Evolutionary conservation across 2,888 invertebrate species (phyloP).

Genomic region (Amphipoea lucens): DNA sequence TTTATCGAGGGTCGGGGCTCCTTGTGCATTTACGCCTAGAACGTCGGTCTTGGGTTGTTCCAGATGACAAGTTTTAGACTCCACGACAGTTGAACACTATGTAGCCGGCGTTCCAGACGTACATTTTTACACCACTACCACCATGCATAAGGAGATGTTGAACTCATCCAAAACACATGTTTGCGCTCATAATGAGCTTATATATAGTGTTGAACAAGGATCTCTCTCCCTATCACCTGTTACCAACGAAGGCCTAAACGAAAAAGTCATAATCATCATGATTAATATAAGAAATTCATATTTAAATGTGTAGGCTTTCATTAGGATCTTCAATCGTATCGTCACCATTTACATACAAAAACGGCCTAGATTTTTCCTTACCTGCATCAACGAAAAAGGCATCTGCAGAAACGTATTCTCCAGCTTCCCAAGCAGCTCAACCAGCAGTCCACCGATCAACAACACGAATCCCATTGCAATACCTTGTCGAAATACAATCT

Average conservation of each 20-base stretch:
- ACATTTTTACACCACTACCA: no score
- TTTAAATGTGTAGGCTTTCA: not conserved
- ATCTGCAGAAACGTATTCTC: constrained; percentile 75
- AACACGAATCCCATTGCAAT: constrained; percentile 73
- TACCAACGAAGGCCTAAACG: not conserved
- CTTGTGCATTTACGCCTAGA: not conserved
- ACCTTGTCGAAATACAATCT: constrained; percentile 69
- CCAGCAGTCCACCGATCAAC: constrained; percentile 67
- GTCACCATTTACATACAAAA: not conserved
- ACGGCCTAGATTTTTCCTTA: constrained; percentile 37
- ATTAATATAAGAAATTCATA: no score
- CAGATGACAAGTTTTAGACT: no score
- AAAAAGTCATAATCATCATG: not conserved
- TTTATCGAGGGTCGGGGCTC: not conserved
- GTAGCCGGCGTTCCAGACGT: no score
- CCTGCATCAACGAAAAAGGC: constrained; percentile 73
- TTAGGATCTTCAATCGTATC: not conserved
- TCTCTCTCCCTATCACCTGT: no score
- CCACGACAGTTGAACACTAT: no score
- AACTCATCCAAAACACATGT: no score
- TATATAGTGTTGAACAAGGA: not conserved
- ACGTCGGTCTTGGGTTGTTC: no score
- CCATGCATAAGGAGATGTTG: no score
- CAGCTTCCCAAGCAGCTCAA: constrained; percentile 73
- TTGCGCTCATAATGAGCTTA: no score